These are phyloP conservation scores for Chaenodraco wilsoni DNA, from an alignment of 2,797 vertebrate genomes.

Conservation along the genomic window DNA sequence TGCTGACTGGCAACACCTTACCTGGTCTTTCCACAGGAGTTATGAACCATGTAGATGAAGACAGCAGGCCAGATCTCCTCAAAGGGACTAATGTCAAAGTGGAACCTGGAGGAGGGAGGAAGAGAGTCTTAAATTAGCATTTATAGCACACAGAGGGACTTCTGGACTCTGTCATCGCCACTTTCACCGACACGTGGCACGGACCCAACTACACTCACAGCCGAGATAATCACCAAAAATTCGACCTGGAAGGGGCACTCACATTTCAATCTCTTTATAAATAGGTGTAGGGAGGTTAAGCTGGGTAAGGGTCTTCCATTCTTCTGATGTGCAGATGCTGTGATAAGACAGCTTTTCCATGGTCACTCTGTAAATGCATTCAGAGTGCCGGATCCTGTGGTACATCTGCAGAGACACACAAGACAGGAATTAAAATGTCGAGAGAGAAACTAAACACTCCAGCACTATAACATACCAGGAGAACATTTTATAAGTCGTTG, in stretches of 20 bases:
- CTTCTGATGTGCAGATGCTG: conserved; percentile 96
- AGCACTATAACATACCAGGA: conserved; percentile 23
- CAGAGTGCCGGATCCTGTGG: conserved; percentile 97
- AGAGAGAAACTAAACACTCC: conserved; percentile 25
- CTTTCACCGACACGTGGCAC: conserved; percentile 36
- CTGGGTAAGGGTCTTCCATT: conserved; percentile 94
- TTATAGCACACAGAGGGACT: conserved; percentile 25
- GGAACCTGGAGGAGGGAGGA: conserved; percentile 85
- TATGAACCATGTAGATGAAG: conserved; percentile 97
- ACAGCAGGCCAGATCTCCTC: conserved; percentile 97
- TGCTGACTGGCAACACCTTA: conserved; percentile 57
- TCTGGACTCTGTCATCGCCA: conserved; percentile 53
- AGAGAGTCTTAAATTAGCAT: conserved; percentile 44
- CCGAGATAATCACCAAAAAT: conserved; percentile 14
- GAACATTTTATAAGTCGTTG: conserved; percentile 18
- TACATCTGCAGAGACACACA: conserved; percentile 89
- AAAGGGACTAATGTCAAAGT: conserved; percentile 96
- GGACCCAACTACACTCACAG: conserved; percentile 16
- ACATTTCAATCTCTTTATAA: conserved; percentile 96
- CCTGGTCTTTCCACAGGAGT: conserved; percentile 94
- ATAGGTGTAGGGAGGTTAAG: conserved; percentile 90
- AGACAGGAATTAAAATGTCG: conserved; percentile 34
- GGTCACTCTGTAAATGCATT: conserved; percentile 98
- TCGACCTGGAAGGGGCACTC: conserved; percentile 62
- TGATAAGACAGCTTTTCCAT: conserved; percentile 99